These are phyloP conservation scores for Pollenia griseotomentosa DNA, from an alignment of 2,888 invertebrate species.

Conservation along the genomic window DNA sequence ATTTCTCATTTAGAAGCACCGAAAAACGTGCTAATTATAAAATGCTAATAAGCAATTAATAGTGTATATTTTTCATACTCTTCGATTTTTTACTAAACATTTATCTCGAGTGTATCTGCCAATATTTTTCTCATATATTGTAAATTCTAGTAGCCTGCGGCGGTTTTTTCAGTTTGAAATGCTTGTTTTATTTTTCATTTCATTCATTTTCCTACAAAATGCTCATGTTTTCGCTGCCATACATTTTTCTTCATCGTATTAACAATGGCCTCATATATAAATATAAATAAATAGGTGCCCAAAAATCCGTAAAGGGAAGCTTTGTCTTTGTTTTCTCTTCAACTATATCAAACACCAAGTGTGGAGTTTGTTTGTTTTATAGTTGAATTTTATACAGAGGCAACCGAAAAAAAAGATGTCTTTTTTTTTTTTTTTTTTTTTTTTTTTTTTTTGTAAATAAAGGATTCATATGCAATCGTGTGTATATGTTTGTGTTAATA, in stretches of 20 bases:
- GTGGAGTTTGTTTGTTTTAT: constrained; percentile 36
- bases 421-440: not conserved
- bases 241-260: constrained; percentile 55
- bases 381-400: constrained; percentile 13
- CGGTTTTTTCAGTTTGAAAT: constrained; percentile 6
- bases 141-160: constrained; percentile 60
- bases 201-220: constrained; percentile 32
- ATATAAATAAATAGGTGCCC: constrained; percentile 65
- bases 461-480: constrained; percentile 51
- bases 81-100: not conserved
- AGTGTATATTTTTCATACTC: too few species aligned
- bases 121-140: constrained; percentile 28
- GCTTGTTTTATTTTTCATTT: not conserved
- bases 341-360: constrained; percentile 43
- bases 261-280: constrained; percentile 65
- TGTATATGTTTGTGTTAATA: not conserved
- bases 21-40: too few species aligned
- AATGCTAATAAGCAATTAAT: too few species aligned
- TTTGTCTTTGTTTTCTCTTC: constrained; percentile 26
- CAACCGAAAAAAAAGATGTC: constrained; percentile 20
- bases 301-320: constrained; percentile 67
- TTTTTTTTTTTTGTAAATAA: not conserved
- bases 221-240: constrained; percentile 52
- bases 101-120: constrained; percentile 46
- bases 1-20: too few species aligned